These are phyloP conservation scores for Drosophila eugracilis DNA, from an alignment of 1,140 invertebrate genomes.

Conservation along the genomic window DNA sequence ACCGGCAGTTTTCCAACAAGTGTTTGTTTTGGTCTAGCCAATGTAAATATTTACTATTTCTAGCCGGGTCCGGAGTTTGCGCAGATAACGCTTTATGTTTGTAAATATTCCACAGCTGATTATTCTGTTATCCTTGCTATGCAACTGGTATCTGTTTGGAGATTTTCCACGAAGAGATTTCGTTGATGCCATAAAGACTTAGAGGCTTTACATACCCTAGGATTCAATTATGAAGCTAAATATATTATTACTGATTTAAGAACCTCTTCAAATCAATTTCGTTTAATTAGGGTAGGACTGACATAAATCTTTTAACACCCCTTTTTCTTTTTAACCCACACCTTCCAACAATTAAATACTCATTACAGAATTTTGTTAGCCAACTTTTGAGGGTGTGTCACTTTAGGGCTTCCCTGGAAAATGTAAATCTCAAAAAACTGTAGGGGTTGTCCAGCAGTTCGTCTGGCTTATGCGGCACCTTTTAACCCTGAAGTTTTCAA, in stretches of 20 bases:
- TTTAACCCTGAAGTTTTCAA: constrained; percentile 56
- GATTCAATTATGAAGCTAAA: no score
- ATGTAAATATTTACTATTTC: constrained; percentile 68
- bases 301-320: neutral
- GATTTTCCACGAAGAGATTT: constrained; percentile 8
- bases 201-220: neutral
- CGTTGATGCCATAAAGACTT: no score
- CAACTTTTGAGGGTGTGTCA: constrained; percentile 8
- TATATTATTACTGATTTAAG: no score
- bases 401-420: constrained; percentile 52
- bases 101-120: constrained; percentile 62
- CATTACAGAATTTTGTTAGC: constrained; percentile 16
- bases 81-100: constrained; percentile 59
- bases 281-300: neutral
- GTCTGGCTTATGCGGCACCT: constrained; percentile 65
- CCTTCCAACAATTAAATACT: constrained; percentile 38
- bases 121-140: constrained; percentile 28
- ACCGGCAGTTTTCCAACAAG: constrained; percentile 57
- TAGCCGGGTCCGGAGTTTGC: constrained; percentile 54
- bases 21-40: constrained; percentile 69
- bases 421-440: constrained; percentile 7
- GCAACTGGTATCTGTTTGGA: constrained; percentile 50
- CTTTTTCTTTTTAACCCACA: no score
- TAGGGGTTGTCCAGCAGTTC: constrained; percentile 43
- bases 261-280: neutral